phyloP scores from a whole-genome alignment of 1,140 invertebrate species.

The Neotoxoptera formosana region DNA sequence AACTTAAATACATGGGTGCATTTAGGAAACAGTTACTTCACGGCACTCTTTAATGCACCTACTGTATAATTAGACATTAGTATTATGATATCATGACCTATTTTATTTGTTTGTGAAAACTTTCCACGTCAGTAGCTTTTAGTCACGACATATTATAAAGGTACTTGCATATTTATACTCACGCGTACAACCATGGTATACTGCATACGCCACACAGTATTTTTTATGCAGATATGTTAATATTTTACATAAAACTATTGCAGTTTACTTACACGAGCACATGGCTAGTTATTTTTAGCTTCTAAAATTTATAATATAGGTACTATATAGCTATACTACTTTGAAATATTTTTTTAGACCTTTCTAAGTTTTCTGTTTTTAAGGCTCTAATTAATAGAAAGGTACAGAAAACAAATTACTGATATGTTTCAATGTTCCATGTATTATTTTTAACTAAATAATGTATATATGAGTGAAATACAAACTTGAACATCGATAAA shows the following conservation, averaged over 20 bases:
- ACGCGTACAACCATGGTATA: neutral
- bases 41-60: neutral
- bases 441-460: neutral
- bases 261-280: neutral
- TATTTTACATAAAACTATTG: neutral
- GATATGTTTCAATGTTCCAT: neutral
- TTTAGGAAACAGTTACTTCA: neutral
- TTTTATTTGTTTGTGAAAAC: neutral
- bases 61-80: neutral
- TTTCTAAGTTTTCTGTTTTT: neutral
- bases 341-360: neutral
- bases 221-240: neutral
- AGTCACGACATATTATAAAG: neutral
- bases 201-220: neutral
- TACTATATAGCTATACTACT: too few species aligned
- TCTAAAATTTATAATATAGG: too few species aligned
- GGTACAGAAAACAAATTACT: neutral
- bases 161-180: neutral
- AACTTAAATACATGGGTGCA: neutral
- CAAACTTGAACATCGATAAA: too few species aligned
- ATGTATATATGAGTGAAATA: neutral
- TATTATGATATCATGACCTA: constrained; percentile 10
- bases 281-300: neutral
- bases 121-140: neutral
- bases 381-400: neutral